phyloP scores from a whole-genome alignment of 2,113 vertebrate species.

The Alosa alosa region DNA sequence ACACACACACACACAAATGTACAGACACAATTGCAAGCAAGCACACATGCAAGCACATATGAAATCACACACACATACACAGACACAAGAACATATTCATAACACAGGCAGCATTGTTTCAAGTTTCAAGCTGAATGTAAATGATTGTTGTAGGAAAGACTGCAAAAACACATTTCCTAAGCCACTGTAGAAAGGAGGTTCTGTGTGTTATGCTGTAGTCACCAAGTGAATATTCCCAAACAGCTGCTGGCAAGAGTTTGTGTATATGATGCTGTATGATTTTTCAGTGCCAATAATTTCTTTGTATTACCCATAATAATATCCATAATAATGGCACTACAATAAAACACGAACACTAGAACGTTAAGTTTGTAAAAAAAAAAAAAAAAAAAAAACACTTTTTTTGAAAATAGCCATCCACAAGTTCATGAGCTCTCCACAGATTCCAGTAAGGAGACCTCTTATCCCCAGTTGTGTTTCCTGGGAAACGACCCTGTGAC shows the following conservation, averaged over 20 bases:
- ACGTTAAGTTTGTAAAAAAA: too few species aligned
- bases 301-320: too few species aligned
- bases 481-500: not conserved
- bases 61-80: not conserved
- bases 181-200: not conserved
- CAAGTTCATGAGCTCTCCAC: not conserved
- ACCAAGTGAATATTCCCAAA: not conserved
- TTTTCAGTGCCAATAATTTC: too few species aligned
- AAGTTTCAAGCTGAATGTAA: not conserved
- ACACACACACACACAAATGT: not conserved
- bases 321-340: too few species aligned
- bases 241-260: not conserved
- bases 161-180: not conserved
- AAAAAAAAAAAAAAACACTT: too few species aligned
- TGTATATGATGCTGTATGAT: too few species aligned
- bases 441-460: not conserved
- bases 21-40: not conserved
- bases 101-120: not conserved
- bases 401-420: not conserved
- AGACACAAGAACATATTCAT: not conserved
- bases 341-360: too few species aligned
- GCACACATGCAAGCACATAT: not conserved
- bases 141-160: not conserved
- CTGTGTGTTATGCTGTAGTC: not conserved
- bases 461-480: not conserved